Conservation (phyloP, 1,140 invertebrate species). For the Cotesia chilonis region DNA sequence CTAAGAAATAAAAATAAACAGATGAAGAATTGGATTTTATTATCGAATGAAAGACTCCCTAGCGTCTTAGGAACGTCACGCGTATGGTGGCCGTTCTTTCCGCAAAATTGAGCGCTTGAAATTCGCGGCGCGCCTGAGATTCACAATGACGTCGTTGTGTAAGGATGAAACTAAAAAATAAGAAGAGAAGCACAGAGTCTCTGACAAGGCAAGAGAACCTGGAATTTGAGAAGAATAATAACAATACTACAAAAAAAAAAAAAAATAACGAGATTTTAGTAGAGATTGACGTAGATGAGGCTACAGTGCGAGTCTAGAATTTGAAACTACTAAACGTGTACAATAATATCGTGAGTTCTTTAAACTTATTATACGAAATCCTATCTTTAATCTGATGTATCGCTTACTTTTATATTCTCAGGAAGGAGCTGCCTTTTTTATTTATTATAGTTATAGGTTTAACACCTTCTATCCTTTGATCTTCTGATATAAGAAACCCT, state of each 20-base stretch:
- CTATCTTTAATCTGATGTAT: too few species aligned
- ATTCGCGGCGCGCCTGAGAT: conserved; percentile 25
- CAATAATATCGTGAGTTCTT: conserved; percentile 1
- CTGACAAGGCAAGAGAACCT: too few species aligned
- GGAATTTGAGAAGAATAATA: background rate
- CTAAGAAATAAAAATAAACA: conserved; percentile 14
- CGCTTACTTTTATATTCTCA: too few species aligned
- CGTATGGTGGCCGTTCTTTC: conserved; percentile 22
- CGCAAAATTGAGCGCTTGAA: conserved; percentile 29
- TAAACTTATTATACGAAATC: background rate
- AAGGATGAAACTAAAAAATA: background rate
- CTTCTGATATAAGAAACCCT: too few species aligned
- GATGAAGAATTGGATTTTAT: conserved; percentile 4
- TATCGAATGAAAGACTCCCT: conserved; percentile 22
- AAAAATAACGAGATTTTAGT: background rate
- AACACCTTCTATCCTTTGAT: too few species aligned
- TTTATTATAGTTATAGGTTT: too few species aligned
- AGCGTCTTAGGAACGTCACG: conserved; percentile 5
- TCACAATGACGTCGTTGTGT: conserved; percentile 32
- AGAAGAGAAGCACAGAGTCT: background rate
- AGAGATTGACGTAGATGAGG: conserved; percentile 31
- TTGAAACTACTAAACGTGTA: conserved; percentile 22
- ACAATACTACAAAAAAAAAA: background rate
- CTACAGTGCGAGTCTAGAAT: conserved; percentile 27
- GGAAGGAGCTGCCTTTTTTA: too few species aligned